These are phyloP conservation scores for Gobiocypris rarus DNA, from an alignment of 2,113 vertebrate genomes.

Conservation along the genomic window DNA sequence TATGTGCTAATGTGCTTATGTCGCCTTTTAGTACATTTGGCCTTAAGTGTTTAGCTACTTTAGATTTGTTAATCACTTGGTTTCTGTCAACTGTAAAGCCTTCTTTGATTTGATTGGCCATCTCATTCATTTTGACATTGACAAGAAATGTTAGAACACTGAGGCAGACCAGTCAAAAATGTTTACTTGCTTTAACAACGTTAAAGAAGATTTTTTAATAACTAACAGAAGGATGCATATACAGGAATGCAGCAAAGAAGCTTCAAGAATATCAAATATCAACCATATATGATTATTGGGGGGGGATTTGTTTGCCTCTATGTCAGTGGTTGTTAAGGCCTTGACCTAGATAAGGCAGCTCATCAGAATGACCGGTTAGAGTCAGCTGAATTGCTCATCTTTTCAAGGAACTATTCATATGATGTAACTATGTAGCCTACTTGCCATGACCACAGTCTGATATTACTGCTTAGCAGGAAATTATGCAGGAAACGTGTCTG, in stretches of 20 bases:
- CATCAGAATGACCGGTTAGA: neutral
- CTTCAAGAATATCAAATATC: too few relatives aligned
- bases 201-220: too few relatives aligned
- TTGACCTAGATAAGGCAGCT: too few relatives aligned
- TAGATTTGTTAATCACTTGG: neutral
- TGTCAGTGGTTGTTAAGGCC: neutral
- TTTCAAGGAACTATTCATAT: neutral
- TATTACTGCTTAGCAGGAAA: neutral
- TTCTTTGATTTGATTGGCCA: neutral
- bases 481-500: neutral
- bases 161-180: too few relatives aligned
- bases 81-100: neutral
- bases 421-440: neutral
- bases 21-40: too few relatives aligned
- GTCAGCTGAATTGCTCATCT: neutral
- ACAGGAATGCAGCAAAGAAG: too few relatives aligned
- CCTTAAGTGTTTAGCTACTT: neutral
- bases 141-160: neutral
- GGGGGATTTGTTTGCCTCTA: neutral
- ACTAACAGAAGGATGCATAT: too few relatives aligned
- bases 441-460: neutral
- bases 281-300: neutral
- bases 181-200: too few relatives aligned
- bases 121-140: neutral
- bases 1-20: too few relatives aligned